A percentile compares a stretch with the other conserved stretches of the same genome.
Conservation (phyloP, 2,888 invertebrate genomes). For the Pollenia angustigena region DNA sequence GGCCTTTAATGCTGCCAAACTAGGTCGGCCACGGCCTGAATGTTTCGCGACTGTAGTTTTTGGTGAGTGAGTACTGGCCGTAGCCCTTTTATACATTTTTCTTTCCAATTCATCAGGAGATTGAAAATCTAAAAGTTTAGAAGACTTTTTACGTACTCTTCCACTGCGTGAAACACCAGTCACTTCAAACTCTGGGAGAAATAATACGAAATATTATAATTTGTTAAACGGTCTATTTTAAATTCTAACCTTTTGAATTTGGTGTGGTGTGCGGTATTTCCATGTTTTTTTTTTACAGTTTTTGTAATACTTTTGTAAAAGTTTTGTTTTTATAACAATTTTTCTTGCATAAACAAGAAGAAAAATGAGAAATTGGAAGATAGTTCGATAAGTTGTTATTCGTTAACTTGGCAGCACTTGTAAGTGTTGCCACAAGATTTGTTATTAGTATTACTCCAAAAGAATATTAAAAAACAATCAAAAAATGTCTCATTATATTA, state of each 20-base stretch:
- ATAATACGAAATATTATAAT: background rate
- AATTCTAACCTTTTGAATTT: conserved; percentile 56
- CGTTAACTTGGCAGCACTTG: conserved; percentile 39
- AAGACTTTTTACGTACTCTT: conserved; percentile 96
- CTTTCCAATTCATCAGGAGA: conserved; percentile 92
- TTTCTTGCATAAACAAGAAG: conserved; percentile 49
- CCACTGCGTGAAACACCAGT: conserved; percentile 95
- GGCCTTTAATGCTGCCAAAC: conserved; percentile 74
- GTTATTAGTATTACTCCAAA: too few relatives aligned
- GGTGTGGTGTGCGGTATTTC: conserved; percentile 57
- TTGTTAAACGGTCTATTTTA: background rate
- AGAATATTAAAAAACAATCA: too few relatives aligned
- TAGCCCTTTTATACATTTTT: conserved; percentile 73
- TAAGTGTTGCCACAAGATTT: background rate
- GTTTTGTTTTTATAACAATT: conserved; percentile 58
- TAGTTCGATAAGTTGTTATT: background rate
- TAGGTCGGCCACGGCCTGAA: conserved; percentile 72
- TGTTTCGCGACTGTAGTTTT: conserved; percentile 24
- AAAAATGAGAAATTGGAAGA: conserved; percentile 29
- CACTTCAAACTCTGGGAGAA: conserved; percentile 83
- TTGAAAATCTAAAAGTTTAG: conserved; percentile 96
- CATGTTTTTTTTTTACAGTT: conserved; percentile 49
- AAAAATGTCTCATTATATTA: too few relatives aligned
- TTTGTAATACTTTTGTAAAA: conserved; percentile 41
- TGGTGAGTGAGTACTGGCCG: conserved; percentile 36